Conservation (phyloP, 2,113 vertebrate genomes). For the Lanius collurio region DNA sequence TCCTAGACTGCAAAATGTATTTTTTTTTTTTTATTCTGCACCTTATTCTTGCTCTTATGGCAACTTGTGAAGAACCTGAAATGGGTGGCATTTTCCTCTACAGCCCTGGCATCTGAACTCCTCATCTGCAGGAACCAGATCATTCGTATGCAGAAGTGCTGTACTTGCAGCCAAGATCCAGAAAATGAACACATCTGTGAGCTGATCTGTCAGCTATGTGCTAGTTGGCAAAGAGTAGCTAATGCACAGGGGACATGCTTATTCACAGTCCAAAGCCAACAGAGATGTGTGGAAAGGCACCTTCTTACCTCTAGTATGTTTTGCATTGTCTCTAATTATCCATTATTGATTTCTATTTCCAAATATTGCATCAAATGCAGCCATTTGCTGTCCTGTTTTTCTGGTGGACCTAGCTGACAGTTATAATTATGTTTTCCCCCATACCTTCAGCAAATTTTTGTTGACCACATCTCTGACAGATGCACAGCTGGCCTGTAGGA, state of each 20-base stretch:
- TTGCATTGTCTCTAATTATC: background rate
- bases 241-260: background rate
- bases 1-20: conserved; percentile 29
- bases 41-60: conserved; percentile 40
- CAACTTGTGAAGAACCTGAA: conserved; percentile 21
- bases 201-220: background rate
- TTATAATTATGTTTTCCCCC: background rate
- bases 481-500: background rate
- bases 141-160: background rate
- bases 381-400: background rate
- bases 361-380: background rate
- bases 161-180: background rate
- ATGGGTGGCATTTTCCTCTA: background rate
- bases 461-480: background rate
- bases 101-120: conserved; percentile 18
- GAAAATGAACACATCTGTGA: background rate
- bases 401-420: background rate
- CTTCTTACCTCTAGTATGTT: background rate
- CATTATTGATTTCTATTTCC: background rate
- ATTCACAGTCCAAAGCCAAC: background rate
- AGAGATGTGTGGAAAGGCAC: background rate
- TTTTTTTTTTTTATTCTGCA: conserved; percentile 5
- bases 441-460: background rate
- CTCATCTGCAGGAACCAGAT: conserved; percentile 38
- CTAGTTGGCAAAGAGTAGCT: background rate